A percentile compares a stretch with the other conserved stretches of the same genome.
Conservation (phyloP, 2,888 invertebrate genomes). For the Noctua fimbriata region DNA sequence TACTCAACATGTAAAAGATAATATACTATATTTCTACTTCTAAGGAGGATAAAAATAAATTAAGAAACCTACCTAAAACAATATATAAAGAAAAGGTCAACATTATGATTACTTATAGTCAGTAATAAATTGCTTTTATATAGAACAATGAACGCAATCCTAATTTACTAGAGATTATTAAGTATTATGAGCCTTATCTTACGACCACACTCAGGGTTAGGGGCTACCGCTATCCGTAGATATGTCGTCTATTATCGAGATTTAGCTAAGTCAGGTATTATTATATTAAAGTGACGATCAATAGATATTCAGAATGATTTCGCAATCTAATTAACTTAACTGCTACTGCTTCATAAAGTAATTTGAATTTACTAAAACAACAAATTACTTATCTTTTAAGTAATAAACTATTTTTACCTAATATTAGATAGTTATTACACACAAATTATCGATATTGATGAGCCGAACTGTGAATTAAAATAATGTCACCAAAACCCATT, state of each 20-base stretch:
- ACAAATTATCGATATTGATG: neutral
- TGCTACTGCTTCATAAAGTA: neutral
- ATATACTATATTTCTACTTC: neutral
- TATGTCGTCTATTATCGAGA: neutral
- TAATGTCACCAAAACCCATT: neutral
- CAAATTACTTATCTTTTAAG: neutral
- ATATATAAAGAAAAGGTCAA: neutral
- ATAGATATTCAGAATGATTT: neutral
- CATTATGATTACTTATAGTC: neutral
- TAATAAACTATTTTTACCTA: neutral
- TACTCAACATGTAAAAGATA: neutral
- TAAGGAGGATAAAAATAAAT: neutral
- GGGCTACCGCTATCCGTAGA: neutral
- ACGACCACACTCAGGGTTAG: slow-evolving; percentile 20
- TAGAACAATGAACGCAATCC: neutral
- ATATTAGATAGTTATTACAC: neutral
- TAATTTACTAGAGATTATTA: slow-evolving; percentile 34
- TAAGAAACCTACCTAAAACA: neutral
- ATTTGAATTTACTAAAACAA: neutral
- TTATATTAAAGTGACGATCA: neutral
- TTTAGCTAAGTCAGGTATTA: neutral
- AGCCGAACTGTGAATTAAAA: neutral
- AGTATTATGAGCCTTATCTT: slow-evolving; percentile 40
- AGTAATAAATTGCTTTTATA: neutral
- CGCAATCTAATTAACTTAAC: neutral